Conservation (phyloP, 2,888 invertebrate genomes). For the Meteorus cinctellus region DNA sequence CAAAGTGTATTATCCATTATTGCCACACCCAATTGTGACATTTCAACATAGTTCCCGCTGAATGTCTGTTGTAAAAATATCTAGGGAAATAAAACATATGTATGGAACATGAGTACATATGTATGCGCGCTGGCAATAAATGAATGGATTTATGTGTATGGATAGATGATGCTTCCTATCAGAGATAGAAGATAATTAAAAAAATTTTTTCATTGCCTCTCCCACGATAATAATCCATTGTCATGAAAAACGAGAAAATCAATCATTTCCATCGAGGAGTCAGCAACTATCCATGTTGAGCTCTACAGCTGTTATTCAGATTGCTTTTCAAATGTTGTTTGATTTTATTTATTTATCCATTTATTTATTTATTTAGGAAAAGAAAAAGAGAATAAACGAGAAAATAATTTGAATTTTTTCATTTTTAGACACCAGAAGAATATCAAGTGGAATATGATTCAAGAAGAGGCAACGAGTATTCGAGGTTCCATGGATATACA, state of each 20-base stretch:
- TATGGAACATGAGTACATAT: conserved; percentile 3
- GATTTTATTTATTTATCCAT: not conserved
- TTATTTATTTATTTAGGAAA: not conserved
- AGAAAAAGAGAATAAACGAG: not conserved
- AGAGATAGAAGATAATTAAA: conserved; percentile 13
- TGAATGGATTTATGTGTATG: not conserved
- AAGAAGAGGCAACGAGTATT: conserved; percentile 87
- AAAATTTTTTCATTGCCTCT: conserved; percentile 4
- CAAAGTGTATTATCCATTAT: too few relatives aligned
- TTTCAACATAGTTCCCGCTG: not conserved
- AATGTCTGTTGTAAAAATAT: not conserved
- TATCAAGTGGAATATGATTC: conserved; percentile 90
- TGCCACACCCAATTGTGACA: not conserved
- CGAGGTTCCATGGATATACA: conserved; percentile 97
- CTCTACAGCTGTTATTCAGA: not conserved
- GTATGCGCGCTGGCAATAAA: not conserved
- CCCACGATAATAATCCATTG: not conserved
- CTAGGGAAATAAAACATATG: not conserved
- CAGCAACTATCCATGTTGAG: not conserved
- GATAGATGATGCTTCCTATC: not conserved
- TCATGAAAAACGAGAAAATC: not conserved
- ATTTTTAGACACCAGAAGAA: conserved; percentile 88
- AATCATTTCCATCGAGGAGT: not conserved
- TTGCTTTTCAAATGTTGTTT: not conserved
- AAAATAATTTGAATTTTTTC: conserved; percentile 11